Base-by-base conservation (phyloP, 2,797 vertebrate genomes). In the Astyanax mexicanus region DNA sequence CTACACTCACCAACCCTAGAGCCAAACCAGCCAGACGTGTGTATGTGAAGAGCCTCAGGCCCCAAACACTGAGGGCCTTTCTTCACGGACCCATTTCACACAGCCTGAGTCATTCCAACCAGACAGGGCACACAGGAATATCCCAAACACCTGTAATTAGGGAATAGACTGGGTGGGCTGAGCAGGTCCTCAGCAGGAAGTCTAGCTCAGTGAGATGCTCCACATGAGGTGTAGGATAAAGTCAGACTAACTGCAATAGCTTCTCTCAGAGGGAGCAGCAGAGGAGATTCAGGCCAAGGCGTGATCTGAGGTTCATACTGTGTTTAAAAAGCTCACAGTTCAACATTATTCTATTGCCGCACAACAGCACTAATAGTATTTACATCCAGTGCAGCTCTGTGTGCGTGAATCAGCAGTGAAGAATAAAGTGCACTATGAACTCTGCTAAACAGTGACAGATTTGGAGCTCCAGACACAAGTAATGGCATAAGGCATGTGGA, bases 31-130 rank as follows among this genome's bases (percentile, higher is more conserved):
- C 8, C 54, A 38, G 11, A 35, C 60, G 47, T 69, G 68, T 17
- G 23, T 74, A 45, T 70, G 42, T 55, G 13, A 65, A 66, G 42
- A 42, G 54, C 64, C 32, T 38, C 23, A 19, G 61, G 69, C 29
- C 47, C 25, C 25, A 32, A 77, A 47, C 45, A 40, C 60, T 15
- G 10, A 70, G 6, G 52, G 25, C 42, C 8, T 19, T 32, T 60
- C 21, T 62, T 42, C 37, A 73, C 71, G 58, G 38, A 40, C 37
- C 58, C 54, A 62, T 64, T 37, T 51, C 6, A 19, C 23, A 60
- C 44, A 47, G 15, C 3, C 52, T 58, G 52, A 70, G 13, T 40
- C 25, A 69, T 65, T 69, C 51, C 27, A 69, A 35, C 61, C 42
- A 38, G 60, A 49, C 29, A 54, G 23, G 3, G 17, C 25, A 3